These are phyloP conservation scores for Rafetus swinhoei DNA, from an alignment of 2,113 vertebrate genomes.

Conservation along the genomic window DNA sequence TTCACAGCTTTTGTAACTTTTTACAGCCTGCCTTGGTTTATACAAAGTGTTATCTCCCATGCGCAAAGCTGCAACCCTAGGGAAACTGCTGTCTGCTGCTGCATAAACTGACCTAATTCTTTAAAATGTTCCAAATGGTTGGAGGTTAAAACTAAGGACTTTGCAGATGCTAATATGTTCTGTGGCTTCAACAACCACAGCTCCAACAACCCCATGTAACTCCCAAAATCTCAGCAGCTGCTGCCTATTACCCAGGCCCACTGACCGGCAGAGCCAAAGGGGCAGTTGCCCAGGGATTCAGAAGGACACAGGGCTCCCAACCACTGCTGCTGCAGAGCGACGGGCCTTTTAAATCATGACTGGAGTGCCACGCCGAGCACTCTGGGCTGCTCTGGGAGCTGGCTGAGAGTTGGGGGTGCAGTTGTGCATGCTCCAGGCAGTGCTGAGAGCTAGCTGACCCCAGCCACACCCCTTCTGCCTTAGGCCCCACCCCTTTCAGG, in stretches of 20 bases:
- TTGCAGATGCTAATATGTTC: background rate
- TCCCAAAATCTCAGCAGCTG: background rate
- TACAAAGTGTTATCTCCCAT: constrained; percentile 40
- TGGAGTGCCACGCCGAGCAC: no score
- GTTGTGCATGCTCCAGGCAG: no score
- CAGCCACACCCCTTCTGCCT: no score
- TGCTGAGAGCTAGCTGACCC: no score
- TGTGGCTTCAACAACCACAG: background rate
- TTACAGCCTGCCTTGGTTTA: constrained; percentile 51
- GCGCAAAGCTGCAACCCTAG: background rate
- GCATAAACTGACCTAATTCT: constrained; percentile 41
- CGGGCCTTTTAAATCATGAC: no score
- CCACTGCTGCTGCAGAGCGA: no score
- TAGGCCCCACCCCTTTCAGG: no score
- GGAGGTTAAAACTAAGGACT: background rate
- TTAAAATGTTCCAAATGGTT: background rate
- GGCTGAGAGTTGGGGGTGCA: no score
- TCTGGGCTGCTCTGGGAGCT: no score
- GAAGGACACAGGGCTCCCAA: no score
- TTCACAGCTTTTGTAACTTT: constrained; percentile 61
- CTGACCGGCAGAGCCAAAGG: no score
- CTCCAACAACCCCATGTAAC: background rate
- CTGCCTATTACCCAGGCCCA: background rate
- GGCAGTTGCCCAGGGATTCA: no score
- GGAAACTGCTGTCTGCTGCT: constrained; percentile 28